phyloP scores from a whole-genome alignment of 2,888 invertebrate genomes.

The Chrysolina oricalcia region DNA sequence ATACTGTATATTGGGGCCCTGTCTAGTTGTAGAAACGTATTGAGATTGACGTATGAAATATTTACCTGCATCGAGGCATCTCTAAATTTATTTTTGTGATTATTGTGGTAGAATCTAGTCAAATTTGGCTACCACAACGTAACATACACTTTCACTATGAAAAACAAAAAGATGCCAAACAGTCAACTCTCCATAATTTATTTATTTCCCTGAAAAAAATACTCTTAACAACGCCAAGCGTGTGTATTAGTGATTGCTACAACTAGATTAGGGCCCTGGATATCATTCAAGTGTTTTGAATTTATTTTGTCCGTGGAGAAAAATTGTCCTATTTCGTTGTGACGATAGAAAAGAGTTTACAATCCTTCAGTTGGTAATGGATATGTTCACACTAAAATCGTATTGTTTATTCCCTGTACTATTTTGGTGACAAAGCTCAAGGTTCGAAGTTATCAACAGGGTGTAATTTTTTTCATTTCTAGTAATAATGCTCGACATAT shows the following conservation, averaged over 20 bases:
- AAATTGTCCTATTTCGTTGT: slow-evolving; percentile 2
- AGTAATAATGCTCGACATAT: no score
- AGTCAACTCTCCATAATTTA: neutral
- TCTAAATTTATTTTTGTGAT: slow-evolving; percentile 16
- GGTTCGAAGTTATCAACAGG: no score
- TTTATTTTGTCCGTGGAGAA: neutral
- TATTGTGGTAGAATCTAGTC: slow-evolving; percentile 25
- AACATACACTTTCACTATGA: neutral
- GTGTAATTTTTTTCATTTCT: no score
- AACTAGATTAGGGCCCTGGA: neutral
- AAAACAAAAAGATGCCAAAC: neutral
- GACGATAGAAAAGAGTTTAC: neutral
- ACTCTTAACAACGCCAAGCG: slow-evolving; percentile 1
- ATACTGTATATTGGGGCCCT: neutral
- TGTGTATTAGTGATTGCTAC: neutral
- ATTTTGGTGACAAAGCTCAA: no score
- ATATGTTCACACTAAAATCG: no score
- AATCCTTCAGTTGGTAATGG: neutral
- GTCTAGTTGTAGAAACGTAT: neutral
- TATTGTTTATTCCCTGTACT: no score
- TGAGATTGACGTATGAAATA: neutral
- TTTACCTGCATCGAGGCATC: neutral
- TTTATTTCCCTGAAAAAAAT: neutral
- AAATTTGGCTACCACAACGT: slow-evolving; percentile 9
- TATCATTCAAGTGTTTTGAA: neutral